Base-by-base conservation (phyloP, 2,113 vertebrate species). In the Mesitornis unicolor region DNA sequence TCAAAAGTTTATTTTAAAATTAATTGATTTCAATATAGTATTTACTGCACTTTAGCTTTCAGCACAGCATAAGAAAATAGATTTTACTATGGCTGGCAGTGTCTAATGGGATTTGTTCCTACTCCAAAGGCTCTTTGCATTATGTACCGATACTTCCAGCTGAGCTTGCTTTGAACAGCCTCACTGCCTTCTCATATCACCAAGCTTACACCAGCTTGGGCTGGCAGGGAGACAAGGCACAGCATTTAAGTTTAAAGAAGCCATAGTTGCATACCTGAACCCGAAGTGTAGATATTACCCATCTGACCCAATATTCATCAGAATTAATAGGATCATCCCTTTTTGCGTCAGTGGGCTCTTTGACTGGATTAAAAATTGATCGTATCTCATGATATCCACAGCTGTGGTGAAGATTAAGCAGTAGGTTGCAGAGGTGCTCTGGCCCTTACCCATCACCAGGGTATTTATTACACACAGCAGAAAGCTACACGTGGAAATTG, bases 11-110 rank as follows among this genome's bases (percentile, higher is more conserved):
- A 38, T 86, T 94, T 84, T 68, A 64, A 82, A 73, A 75, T 90
- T 59, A 84, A 75, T 71, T 77, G 56, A 50, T 89, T 90, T 71
- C 5, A 10, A 43, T 84, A 90, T 26, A 53, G 84, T 92, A 89
- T 97, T 95, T 94, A 82, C 85, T 89, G 92, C 71, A 24, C 79
- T 64, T 89, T 25, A 88, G 90, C 83, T 96, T 89, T 86, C 90
- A 88, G 82, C 51, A 40, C 31, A 20, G 15, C 31, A 7, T 48
- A 68, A 38, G 85, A 53, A 68, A 90, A 89, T 59, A 93, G 71
- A 84, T 92, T 75, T 88, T 83, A 51, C 88, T 71, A 51, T 83
- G 61, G 79, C 64, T 92, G 82, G 85, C 71, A 56, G 68, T 5
- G 68, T 13, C 90, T 94, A 35, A 31, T 90, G 92, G 92, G 88